Evolutionary conservation across 1,140 invertebrate species (phyloP), one percentile per base, ranked within the genome.

Genomic region (Steinernema feltiae): DNA sequence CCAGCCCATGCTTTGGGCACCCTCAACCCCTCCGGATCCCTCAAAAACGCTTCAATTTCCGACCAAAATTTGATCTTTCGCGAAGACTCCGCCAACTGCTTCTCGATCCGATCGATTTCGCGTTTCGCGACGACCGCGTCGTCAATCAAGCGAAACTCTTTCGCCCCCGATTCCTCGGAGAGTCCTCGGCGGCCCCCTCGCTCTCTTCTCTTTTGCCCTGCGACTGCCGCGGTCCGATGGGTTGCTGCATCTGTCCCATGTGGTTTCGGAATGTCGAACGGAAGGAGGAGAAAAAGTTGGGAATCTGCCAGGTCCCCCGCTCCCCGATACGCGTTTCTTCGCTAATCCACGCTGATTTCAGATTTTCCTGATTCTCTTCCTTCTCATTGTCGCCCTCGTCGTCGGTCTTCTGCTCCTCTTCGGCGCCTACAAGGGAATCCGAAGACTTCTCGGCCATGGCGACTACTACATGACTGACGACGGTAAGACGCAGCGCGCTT

Each of bases 391-490:
- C 1, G 84, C 79, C 0, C 48, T 85, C 63, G 82, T 85, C 18
- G 81, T 85, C 32, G 83, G 80, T 1, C 73, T 85, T 72, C 69
- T 85, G 30, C 73, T 85, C 27, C 73, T 85, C 32, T 85, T 85
- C 35, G 81, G 85, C 18, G 81, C 81, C 0, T 85, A 85, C 72
- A 70, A 74, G 30, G 84, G 84, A 30, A 85, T 85, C 69, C 77
- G 84, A 24, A 75, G 83, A 30, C 76, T 85, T 7, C 74, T 85
- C 17, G 84, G 84, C 15, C 84, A 86, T n/a, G 78, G 82, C 41
- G 82, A 83, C 48, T 86, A 83, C 69, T 78, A 86, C 76, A 85
- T 86, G 79, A 84, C 80, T 41, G 85, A 85, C 79, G 77, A 81
- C 46, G 82, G 84, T 87, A 30, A 77, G 83, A 74, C 70, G 30